Evolutionary conservation across 2,888 invertebrate genomes (phyloP), one percentile per base, ranked within the genome.

Genomic region (Prostheceraeus crozeri): DNA sequence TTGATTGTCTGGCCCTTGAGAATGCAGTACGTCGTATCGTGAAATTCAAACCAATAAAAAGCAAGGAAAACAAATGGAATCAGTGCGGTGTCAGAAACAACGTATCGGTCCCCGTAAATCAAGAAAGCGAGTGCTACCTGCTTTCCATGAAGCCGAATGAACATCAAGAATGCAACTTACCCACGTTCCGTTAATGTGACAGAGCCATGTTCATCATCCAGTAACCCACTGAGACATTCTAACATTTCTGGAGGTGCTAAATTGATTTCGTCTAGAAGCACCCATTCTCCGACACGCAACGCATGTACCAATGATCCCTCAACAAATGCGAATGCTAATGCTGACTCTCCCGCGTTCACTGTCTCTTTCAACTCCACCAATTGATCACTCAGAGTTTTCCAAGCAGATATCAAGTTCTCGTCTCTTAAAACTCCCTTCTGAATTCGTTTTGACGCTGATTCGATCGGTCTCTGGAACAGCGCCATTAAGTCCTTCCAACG

Each of bases 241-340:
- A 96, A 80, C 28, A 94, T 96, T 78, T 98, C 98, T 0, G 91
- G 85, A 21, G 89, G 86, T 0, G 98, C 96, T 68, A 98, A 82
- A 80, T 99, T 98, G 57, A 98, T 94, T 81, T 99, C 98, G 72
- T 98, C 98, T 55, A 98, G 76, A 36, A 98, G 79, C 21, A 99
- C 86, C 98, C 98, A 99, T 68, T 90, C 82, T 0, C 98, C 94
- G 68, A 67, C 64, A 72, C 84, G 84, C 70, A 96, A 82, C 1
- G 96, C 94, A 75, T 85, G 75, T 11, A 94, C 86, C 65, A 98
- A 79, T 59, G 87, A 87, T 1, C 98, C 98, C 76, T 79, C 60
- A 16, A 59, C 31, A 16, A 30, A 59, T 10, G 33, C 14, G 74
- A 94, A 94, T 0, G 86, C 85, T 65, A 89, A 75, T 11, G 84